Conservation (phyloP, 2,888 invertebrate genomes). For the Nemoura dubitans region DNA sequence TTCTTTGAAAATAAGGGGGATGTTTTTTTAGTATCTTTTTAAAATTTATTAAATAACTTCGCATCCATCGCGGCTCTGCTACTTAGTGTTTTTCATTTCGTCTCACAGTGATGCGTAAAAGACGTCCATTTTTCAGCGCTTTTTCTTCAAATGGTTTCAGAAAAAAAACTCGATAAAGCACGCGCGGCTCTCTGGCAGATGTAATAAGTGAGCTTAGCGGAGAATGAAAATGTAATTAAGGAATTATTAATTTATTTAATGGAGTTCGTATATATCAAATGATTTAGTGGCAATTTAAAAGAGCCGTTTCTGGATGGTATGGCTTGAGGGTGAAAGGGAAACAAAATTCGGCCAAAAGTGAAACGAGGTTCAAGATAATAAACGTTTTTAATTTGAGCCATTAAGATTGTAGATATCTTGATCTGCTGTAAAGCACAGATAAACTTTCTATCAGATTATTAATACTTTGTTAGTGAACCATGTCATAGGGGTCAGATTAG, state of each 20-base stretch:
- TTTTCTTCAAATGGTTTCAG: background rate
- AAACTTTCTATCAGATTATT: no score
- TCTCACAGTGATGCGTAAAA: background rate
- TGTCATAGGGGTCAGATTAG: no score
- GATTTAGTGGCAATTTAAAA: background rate
- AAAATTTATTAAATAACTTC: background rate
- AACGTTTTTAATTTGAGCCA: no score
- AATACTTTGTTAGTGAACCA: no score
- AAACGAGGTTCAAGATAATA: background rate
- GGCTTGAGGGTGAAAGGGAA: background rate
- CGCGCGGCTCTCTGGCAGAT: background rate
- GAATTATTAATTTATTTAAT: constrained; percentile 1
- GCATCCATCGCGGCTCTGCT: background rate
- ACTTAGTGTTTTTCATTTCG: background rate
- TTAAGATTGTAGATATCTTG: no score
- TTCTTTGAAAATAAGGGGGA: background rate
- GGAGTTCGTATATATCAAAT: background rate
- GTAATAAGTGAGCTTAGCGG: background rate
- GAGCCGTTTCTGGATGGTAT: background rate
- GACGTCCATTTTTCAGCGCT: background rate
- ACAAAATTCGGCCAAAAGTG: background rate
- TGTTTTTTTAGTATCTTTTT: background rate
- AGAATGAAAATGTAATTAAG: constrained; percentile 7
- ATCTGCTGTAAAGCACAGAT: no score
- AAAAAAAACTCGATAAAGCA: background rate